Base-by-base conservation (phyloP, 2,797 vertebrate species). In the Acanthopagrus latus region DNA sequence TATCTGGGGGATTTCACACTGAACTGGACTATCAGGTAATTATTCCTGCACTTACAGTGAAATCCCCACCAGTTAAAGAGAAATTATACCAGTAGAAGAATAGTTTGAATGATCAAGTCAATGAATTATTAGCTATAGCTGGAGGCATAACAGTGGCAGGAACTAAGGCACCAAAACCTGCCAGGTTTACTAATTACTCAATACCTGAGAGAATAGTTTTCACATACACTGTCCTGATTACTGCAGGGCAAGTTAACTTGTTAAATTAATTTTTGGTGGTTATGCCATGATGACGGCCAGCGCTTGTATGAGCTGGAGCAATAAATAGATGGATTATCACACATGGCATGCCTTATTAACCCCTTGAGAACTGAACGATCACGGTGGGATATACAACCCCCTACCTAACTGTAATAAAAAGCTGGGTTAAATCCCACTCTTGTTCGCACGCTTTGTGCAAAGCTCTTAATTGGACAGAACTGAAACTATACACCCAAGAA, bases 401-500 rank as follows among this genome's bases (percentile, higher is more conserved):
- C 58, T 62, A 71, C 33, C 47, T 48, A 65, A 43, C 57, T 78
- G 84, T 80, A 81, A 82, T 76, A 50, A 66, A 57, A 86, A 70
- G 71, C 71, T 47, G 47, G 56, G 76, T 75, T 81, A 85, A 85
- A 86, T 81, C 80, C 78, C 63, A 63, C 25, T 76, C 57, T 72
- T 90, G 81, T 92, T 92, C 83, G 89, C 91, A 92, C 74, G 48
- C 58, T 78, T 38, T 51, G 71, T 80, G 88, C 67, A 86, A 89
- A 94, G 81, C 82, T 72, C 70, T 86, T 86, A 89, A 91, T 90
- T 88, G 78, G 82, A 77, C 83, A 85, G 44, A 54, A 72, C 3
- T 89, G 87, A 91, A 91, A 92, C 80, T 74, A 71, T 71, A 93
- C 83, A 90, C 85, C 66, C 52, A 86, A 72, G 69, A 73, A 88